Conservation (phyloP, 2,888 invertebrate species). For the Cetonia aurata region DNA sequence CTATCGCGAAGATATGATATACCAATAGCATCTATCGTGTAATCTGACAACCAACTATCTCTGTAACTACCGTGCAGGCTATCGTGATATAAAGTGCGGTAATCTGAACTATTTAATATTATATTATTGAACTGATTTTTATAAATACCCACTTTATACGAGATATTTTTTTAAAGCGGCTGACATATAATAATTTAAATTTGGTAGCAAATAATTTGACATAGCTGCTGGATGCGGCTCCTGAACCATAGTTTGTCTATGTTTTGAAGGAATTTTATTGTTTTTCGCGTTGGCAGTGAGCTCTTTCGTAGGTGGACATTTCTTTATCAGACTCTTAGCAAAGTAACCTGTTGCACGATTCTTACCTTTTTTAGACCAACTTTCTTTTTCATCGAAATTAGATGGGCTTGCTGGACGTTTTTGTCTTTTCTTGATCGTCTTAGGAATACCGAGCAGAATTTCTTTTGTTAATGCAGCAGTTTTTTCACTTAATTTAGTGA, state of each 20-base stretch:
- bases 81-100: neutral
- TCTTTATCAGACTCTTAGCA: neutral
- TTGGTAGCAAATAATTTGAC: neutral
- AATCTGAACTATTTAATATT: constrained; percentile 3
- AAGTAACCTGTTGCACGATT: neutral
- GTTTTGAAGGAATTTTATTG: neutral
- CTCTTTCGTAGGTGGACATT: too few species aligned
- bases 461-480: neutral
- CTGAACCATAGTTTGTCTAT: neutral
- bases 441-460: neutral
- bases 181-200: neutral
- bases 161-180: neutral
- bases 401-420: neutral
- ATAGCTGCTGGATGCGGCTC: constrained; percentile 1
- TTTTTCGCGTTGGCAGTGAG: too few species aligned
- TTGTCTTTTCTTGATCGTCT: neutral
- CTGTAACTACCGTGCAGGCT: neutral
- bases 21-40: neutral
- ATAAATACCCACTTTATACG: neutral
- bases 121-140: neutral
- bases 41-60: neutral
- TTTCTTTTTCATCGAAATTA: neutral
- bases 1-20: constrained; percentile 5
- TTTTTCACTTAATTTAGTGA: neutral
- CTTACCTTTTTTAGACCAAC: constrained; percentile 1